Conservation (phyloP, 2,797 vertebrate genomes). For the Petrocephalus sullivani region DNA sequence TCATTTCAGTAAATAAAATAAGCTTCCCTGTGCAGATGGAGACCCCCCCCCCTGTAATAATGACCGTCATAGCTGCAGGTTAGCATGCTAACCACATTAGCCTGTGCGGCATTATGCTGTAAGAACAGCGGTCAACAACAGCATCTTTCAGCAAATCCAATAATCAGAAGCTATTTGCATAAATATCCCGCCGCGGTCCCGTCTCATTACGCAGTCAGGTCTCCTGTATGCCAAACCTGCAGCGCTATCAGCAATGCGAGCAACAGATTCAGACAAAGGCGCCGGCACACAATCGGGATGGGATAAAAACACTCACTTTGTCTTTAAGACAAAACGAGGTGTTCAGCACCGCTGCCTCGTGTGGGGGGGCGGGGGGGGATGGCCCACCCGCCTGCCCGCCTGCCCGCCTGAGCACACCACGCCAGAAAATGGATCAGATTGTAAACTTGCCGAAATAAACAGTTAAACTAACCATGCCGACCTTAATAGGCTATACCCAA, state of each 20-base stretch:
- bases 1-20: background rate
- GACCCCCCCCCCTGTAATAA: background rate
- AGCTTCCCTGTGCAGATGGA: background rate
- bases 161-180: background rate
- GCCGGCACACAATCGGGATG: too few species aligned
- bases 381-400: background rate
- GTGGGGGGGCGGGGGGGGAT: background rate
- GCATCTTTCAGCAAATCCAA: background rate
- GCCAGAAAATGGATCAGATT: background rate
- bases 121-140: background rate
- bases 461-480: conserved; percentile 12
- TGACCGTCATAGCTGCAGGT: background rate
- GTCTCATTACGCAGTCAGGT: background rate
- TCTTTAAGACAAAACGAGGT: background rate
- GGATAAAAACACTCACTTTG: background rate
- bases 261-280: background rate
- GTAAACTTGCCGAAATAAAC: background rate
- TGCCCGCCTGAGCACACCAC: background rate
- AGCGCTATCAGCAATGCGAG: background rate
- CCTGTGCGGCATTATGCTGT: background rate
- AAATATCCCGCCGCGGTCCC: background rate
- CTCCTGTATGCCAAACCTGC: too few species aligned
- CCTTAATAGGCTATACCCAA: conserved; percentile 13
- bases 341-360: too few species aligned
- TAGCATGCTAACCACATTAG: background rate